These are phyloP conservation scores for Sicus ferrugineus DNA, from an alignment of 2,888 invertebrate species.

Conservation along the genomic window DNA sequence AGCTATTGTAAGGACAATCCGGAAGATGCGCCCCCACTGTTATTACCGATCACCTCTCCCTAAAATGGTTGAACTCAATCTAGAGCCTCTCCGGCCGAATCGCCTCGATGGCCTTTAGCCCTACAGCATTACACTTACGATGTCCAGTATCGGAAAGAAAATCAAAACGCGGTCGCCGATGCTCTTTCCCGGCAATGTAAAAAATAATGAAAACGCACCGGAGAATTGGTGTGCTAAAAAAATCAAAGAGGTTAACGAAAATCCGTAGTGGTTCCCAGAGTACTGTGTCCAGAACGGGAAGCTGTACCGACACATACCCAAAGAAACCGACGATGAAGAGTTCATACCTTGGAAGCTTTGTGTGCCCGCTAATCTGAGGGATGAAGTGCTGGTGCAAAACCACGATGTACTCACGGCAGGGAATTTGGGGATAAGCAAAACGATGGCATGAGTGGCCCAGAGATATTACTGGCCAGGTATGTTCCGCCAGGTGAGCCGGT, in stretches of 20 bases:
- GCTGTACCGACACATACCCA: conserved; percentile 24
- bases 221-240: conserved; percentile 16
- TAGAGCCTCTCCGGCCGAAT: conserved; percentile 35
- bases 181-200: conserved; percentile 24
- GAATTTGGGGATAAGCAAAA: conserved; percentile 37
- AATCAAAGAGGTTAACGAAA: neutral
- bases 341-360: conserved; percentile 33
- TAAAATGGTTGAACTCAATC: conserved; percentile 37
- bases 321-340: neutral
- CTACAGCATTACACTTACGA: conserved; percentile 35
- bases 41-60: conserved; percentile 38
- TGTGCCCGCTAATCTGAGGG: neutral
- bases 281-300: conserved; percentile 15
- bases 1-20: conserved; percentile 36
- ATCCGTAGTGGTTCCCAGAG: conserved; percentile 18
- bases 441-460: conserved; percentile 20
- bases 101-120: conserved; percentile 37
- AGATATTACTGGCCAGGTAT: conserved; percentile 38
- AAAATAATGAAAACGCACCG: neutral
- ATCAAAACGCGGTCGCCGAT: conserved; percentile 32
- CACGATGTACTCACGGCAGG: conserved; percentile 35
- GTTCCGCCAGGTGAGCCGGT: conserved; percentile 24
- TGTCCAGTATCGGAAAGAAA: conserved; percentile 19
- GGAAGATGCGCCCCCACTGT: conserved; percentile 38
- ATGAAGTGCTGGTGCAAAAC: conserved; percentile 27